Base-by-base conservation (phyloP, 37 sponge, comb jelly and placozoan genomes). In the Spongilla lacustris region DNA sequence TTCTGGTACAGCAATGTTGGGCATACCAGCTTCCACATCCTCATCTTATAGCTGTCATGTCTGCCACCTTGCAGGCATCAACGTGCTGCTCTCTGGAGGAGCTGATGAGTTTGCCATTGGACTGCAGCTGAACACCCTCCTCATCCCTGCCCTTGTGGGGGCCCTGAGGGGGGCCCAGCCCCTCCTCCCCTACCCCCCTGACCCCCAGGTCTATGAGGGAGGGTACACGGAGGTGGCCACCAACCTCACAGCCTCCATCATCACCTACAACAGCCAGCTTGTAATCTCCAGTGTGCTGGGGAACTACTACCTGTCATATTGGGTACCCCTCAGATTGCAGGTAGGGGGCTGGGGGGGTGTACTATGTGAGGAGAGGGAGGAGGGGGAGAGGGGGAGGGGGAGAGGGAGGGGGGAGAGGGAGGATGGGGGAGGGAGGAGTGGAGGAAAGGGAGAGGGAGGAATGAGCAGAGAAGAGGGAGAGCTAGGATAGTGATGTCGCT, bases 11-110 rank as follows among this genome's bases (percentile, higher is more conserved):
- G n/a, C n/a, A n/a, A n/a, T n/a, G n/a, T n/a, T n/a, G n/a, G n/a
- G n/a, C n/a, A n/a, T n/a, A n/a, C n/a, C n/a, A n/a, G n/a, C n/a
- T n/a, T n/a, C n/a, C n/a, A n/a, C n/a, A n/a, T n/a, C n/a, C n/a
- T n/a, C n/a, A n/a, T n/a, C n/a, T n/a, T n/a, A n/a, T n/a, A n/a
- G n/a, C 28, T 38, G 58, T 29, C 30, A 50, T 23, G 33, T 88
- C 67, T 36, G 2, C 71, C 14, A 35, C 5, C 71, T n/a, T 66
- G n/a, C 32, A 93, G 93, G 93, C 23, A 29, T 93, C 26, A 93
- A 89, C 74, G 83, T 90, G 21, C 84, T 93, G 0, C 86, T 81
- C 72, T 86, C 87, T 68, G 94, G 94, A 31, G 67, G 27, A 13
- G 38, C 50, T 23, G 94, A 89, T 74, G 87, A 86, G 28, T 71